These are phyloP conservation scores for Chaetura pelagica DNA, from an alignment of 2,113 vertebrate species.

Conservation along the genomic window DNA sequence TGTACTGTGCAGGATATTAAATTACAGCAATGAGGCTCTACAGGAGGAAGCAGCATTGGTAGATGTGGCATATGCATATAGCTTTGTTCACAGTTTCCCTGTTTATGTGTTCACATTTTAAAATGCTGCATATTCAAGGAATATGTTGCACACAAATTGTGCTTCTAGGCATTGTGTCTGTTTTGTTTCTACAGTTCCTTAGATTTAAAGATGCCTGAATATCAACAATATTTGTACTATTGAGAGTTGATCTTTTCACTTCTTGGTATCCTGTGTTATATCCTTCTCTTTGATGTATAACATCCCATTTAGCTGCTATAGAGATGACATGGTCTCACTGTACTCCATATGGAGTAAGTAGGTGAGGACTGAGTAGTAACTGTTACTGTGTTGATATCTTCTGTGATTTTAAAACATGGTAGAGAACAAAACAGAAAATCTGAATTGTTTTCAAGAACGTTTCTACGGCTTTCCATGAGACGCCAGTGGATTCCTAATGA, in stretches of 20 bases:
- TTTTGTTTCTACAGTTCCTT: neutral
- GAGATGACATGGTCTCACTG: neutral
- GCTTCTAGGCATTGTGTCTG: neutral
- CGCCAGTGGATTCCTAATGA: neutral
- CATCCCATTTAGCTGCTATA: neutral
- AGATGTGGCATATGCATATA: neutral
- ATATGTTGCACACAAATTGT: neutral
- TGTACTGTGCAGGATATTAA: neutral
- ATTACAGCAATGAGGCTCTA: conserved; percentile 16
- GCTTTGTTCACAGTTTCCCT: neutral
- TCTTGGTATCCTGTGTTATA: neutral
- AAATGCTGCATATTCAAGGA: neutral
- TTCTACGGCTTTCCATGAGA: conserved; percentile 42
- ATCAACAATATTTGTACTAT: neutral
- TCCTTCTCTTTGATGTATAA: neutral
- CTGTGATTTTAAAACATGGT: neutral
- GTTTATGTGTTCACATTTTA: neutral
- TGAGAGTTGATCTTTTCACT: neutral
- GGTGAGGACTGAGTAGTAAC: conserved; percentile 25
- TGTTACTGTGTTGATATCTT: conserved; percentile 1
- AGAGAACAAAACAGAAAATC: neutral
- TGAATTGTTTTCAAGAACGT: neutral
- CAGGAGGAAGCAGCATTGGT: neutral
- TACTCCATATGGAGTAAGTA: neutral
- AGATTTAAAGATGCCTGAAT: neutral